phyloP scores from a whole-genome alignment of 1,140 invertebrate genomes.

The Apis mellifera region Amel_HAv3.1 CM009944.2:6392001-6392500 shows the following conservation, averaged over 20 bases:
- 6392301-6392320: too few relatives aligned
- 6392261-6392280: neutral
- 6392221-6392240: neutral
- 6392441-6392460: neutral
- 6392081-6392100: neutral
- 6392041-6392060: neutral
- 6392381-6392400: neutral
- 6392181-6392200: slow-evolving; percentile 10
- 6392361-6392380: neutral
- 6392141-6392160: slow-evolving; percentile 24
- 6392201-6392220: slow-evolving; percentile 1
- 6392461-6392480: neutral
- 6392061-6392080: neutral
- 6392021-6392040: neutral
- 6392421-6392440: neutral
- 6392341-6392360: too few relatives aligned
- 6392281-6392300: too few relatives aligned
- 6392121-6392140: neutral
- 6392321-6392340: too few relatives aligned
- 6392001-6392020: neutral
- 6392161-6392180: slow-evolving; percentile 40
- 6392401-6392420: neutral
- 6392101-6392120: neutral
- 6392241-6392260: neutral
- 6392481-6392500: neutral